Base-by-base conservation (phyloP, 2,888 invertebrate species). In the Corythucha ciliata region DNA sequence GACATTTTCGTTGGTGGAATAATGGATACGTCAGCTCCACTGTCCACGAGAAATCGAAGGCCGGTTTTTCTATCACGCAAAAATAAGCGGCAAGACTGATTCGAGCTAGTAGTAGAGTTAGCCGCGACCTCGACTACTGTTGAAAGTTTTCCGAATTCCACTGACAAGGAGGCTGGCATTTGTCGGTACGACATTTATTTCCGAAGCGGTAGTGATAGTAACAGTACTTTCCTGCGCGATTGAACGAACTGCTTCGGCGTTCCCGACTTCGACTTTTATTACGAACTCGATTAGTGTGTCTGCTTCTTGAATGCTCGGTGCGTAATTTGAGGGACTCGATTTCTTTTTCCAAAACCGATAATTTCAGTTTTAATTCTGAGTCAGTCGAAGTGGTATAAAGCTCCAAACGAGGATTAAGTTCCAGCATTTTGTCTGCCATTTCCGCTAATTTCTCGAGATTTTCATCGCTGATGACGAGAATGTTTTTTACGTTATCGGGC, bases 21-120 rank as follows among this genome's bases (percentile, higher is more conserved):
- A 2, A 56, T 37, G 2, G 57, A 57, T 5, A 55, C 51, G 12
- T 57, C 57, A 1, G 57, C 52, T 4, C 51, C 57, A 18, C 47
- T 53, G 16, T 56, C 53, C 10, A 57, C 34, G 1, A 53, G 44
- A 32, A 47, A 56, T 25, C 37, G 40, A n/a, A 36, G 36, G 10
- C 26, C 45, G 4, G 51, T n/a, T 14, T 34, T 45, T 20, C 24
- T 4, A 22, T 45, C 44, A 33, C 5, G n/a, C 6, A 41, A 3
- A 22, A 49, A 49, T 16, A 48, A 24, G 22, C 40, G 48, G 16
- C 7, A 20, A 10, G 16, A 10, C 21, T 29, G 27, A 16, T 14
- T 21, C 8, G 5, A 24, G 10, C 8, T 21, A 7, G 34, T 36
- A 33, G 50, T 12, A 33, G 34, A 42, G 16, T 24, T 10, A 12